phyloP scores from a whole-genome alignment of 2,888 invertebrate genomes.

The Drosophila putrida region DNA sequence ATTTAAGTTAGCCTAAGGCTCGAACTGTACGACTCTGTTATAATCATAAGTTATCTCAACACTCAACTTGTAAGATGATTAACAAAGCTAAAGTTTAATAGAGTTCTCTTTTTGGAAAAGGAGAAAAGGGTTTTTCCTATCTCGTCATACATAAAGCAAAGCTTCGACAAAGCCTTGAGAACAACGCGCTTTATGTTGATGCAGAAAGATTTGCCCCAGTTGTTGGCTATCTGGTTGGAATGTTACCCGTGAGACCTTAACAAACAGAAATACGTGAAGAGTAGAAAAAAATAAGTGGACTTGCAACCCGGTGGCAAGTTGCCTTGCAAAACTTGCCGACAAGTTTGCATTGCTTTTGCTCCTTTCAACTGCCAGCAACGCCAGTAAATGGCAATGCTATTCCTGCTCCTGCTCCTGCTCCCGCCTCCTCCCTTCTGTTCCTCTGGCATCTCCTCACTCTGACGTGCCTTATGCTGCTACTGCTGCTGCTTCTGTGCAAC shows the following conservation, averaged over 20 bases:
- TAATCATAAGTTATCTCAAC: not conserved
- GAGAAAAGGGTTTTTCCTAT: not conserved
- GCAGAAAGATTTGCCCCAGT: constrained; percentile 65
- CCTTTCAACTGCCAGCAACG: constrained; percentile 24
- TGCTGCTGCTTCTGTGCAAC: constrained; percentile 47
- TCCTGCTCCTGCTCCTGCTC: not conserved
- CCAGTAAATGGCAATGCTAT: constrained; percentile 26
- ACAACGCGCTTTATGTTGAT: constrained; percentile 24
- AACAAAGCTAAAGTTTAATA: not conserved
- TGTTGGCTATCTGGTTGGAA: constrained; percentile 68
- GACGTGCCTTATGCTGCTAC: not conserved
- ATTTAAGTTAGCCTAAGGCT: too few relatives aligned
- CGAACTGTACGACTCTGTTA: too few relatives aligned
- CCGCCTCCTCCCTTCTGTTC: not conserved
- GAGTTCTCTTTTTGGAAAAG: not conserved
- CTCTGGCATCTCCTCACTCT: not conserved
- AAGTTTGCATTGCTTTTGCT: constrained; percentile 62
- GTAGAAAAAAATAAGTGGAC: constrained; percentile 34
- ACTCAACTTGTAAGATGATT: not conserved
- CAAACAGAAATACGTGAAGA: constrained; percentile 24
- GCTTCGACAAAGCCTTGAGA: constrained; percentile 14
- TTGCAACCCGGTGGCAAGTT: constrained; percentile 51
- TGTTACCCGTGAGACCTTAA: constrained; percentile 65
- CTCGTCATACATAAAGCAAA: constrained; percentile 25
- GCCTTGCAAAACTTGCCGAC: constrained; percentile 64